Evolutionary conservation across 2,888 invertebrate species (phyloP), one percentile per base, ranked within the genome.

Genomic region (Napeogenes sylphis): DNA sequence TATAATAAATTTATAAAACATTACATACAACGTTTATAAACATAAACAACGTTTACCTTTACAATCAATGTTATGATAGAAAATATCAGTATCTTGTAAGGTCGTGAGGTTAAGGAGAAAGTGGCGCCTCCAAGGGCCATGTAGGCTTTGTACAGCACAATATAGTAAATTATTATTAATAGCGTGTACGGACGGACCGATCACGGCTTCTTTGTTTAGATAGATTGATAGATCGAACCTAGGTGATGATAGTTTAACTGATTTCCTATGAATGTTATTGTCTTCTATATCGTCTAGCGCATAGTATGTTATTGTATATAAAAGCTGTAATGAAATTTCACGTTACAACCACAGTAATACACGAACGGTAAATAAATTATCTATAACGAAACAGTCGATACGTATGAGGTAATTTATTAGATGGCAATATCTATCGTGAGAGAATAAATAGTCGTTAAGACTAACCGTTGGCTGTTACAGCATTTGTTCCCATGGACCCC

Each of bases 381-480:
- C 30, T 51, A 4, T 30, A 51, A 30, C 51, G 30, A 51, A 61
- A 64, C 54, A 62, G 42, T 53, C 59, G 47, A 65, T 62, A 59
- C 56, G 53, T 59, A 42, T 56, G 54, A 56, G 55, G 60, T 63
- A 56, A 64, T 62, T 64, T 62, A 54, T 58, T 61, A 54, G 62
- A 56, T 35, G 59, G 63, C 56, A 45, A 42, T 56, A 59, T 66
- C 66, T 66, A 59, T 68, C 69, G 70, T 67, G 68, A 71, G 64
- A 62, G 64, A 63, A 55, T 59, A 58, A 57, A 54, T 60, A 56
- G 60, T 62, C 46, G 65, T 45, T 68, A 71, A 66, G 68, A 65
- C 67, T 70, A 66, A 70, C 71, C 71, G 71, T 71, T 71, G 68
- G 62, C 58, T 66, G 63, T 58, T 61, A 63, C 61, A 51, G 32